phyloP scores from a whole-genome alignment of 2,888 invertebrate species.

The Glaucopsyche alexis region DNA sequence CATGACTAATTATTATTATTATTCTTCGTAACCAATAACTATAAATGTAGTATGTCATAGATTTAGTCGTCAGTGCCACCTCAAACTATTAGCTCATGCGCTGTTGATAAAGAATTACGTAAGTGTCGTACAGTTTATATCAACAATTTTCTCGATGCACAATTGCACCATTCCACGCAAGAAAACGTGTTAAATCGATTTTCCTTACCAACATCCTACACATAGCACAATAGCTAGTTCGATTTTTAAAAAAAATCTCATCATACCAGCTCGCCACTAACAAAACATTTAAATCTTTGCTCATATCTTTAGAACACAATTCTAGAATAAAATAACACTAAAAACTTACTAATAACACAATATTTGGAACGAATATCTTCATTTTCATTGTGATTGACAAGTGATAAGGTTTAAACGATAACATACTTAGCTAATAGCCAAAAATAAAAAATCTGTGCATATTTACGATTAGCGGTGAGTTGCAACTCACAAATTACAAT shows the following conservation, averaged over 20 bases:
- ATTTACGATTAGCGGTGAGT: too few relatives aligned
- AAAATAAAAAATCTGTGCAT: too few relatives aligned
- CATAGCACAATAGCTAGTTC: slow-evolving; percentile 29
- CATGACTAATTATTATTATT: too few relatives aligned
- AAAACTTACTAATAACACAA: neutral
- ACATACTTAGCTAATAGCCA: too few relatives aligned
- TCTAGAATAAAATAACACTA: neutral
- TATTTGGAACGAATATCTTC: too few relatives aligned
- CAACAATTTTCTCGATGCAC: slow-evolving; percentile 26
- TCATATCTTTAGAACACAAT: slow-evolving; percentile 6
- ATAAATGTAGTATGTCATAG: neutral
- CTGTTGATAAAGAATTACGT: slow-evolving; percentile 17
- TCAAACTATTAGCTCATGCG: slow-evolving; percentile 23
- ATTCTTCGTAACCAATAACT: too few relatives aligned
- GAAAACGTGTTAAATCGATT: slow-evolving; percentile 38
- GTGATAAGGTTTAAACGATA: too few relatives aligned
- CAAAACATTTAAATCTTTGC: neutral
- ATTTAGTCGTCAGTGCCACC: slow-evolving; percentile 13
- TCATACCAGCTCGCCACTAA: neutral
- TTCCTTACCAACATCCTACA: slow-evolving; percentile 36
- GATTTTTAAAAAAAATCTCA: neutral
- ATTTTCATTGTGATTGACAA: too few relatives aligned
- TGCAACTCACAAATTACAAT: too few relatives aligned
- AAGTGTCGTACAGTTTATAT: slow-evolving; percentile 1
- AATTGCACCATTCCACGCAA: slow-evolving; percentile 39